Conservation (phyloP, 2,888 invertebrate species). For the Meiosimyza platycephala region DNA sequence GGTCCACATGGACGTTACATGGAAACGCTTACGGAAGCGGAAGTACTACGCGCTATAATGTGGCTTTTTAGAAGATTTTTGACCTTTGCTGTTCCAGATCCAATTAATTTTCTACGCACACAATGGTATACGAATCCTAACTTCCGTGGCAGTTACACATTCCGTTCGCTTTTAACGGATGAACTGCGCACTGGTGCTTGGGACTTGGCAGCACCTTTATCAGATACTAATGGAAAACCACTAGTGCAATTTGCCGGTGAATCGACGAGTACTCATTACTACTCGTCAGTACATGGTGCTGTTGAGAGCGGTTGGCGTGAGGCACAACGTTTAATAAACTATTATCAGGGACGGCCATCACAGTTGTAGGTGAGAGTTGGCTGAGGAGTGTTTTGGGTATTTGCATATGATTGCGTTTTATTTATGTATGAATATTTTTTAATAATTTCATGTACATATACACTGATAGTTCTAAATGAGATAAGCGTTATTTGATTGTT, state of each 20-base stretch:
- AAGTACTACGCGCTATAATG: conserved; percentile 39
- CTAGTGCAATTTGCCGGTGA: conserved; percentile 77
- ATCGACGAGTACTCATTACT: conserved; percentile 74
- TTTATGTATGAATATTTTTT: neutral
- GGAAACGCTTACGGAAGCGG: conserved; percentile 41
- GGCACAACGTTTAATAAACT: conserved; percentile 72
- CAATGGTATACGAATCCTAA: conserved; percentile 75
- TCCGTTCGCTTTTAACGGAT: conserved; percentile 72
- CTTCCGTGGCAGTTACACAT: conserved; percentile 75
- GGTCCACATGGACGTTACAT: conserved; percentile 46
- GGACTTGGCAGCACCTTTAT: conserved; percentile 71
- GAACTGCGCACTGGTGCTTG: conserved; percentile 70
- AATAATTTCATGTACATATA: neutral
- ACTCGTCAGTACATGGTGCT: conserved; percentile 79
- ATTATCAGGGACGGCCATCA: conserved; percentile 53
- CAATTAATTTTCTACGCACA: conserved; percentile 60
- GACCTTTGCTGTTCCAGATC: conserved; percentile 37
- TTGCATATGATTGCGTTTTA: neutral
- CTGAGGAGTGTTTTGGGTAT: neutral
- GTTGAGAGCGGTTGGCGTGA: conserved; percentile 80
- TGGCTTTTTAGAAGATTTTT: conserved; percentile 46
- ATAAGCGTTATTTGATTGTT: too few relatives aligned
- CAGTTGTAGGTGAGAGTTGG: conserved; percentile 46
- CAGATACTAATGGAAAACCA: conserved; percentile 62
- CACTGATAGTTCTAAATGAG: too few relatives aligned